These are phyloP conservation scores for Tiphia femorata DNA, from an alignment of 2,888 invertebrate species.

Conservation along the genomic window DNA sequence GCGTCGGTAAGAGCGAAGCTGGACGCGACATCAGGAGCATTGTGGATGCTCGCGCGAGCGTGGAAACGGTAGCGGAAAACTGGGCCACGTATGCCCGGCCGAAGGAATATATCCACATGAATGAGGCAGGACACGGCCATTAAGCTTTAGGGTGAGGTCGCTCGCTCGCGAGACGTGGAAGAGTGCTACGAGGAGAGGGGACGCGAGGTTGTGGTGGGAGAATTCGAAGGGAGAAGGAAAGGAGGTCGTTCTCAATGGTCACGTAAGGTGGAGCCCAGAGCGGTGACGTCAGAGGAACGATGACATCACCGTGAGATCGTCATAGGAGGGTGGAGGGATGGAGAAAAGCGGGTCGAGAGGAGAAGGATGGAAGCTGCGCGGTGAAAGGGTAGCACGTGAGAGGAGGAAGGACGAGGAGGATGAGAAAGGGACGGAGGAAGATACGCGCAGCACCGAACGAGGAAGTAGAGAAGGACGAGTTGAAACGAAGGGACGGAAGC, in stretches of 20 bases:
- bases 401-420: too few relatives aligned
- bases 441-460: too few relatives aligned
- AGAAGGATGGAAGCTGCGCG: not conserved
- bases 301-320: conserved; percentile 56
- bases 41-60: conserved; percentile 14
- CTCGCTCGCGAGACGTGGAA: not conserved
- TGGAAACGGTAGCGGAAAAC: conserved; percentile 6
- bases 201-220: conserved; percentile 9
- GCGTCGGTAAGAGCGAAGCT: not conserved
- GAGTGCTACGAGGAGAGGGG: conserved; percentile 3
- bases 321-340: conserved; percentile 38
- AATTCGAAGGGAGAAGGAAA: conserved; percentile 43
- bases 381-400: too few relatives aligned
- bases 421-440: too few relatives aligned
- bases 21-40: conserved; percentile 10
- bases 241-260: conserved; percentile 56
- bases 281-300: conserved; percentile 53
- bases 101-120: conserved; percentile 56
- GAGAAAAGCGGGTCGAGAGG: conserved; percentile 20
- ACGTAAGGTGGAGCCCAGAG: conserved; percentile 43
- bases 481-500: too few relatives aligned
- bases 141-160: conserved; percentile 47
- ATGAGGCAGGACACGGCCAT: conserved; percentile 59
- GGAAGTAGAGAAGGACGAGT: too few relatives aligned
- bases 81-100: conserved; percentile 3